phyloP scores from a whole-genome alignment of 92 coral and sea anemone species.

The Porites lobata region DNA sequence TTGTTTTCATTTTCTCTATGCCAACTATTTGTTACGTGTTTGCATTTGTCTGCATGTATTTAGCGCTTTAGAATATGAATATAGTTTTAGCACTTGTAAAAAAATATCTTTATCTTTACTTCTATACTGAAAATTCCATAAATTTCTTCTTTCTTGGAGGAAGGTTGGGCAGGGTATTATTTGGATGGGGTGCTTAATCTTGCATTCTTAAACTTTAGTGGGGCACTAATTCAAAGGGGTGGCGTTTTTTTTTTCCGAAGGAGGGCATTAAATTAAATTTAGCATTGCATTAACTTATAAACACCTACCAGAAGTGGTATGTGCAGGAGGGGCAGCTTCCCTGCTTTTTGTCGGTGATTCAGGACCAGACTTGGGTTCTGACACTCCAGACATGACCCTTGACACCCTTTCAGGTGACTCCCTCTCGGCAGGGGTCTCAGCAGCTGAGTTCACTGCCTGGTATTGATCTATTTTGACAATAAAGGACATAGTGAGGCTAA shows the following conservation, averaged over 20 bases:
- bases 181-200: too few relatives aligned
- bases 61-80: too few relatives aligned
- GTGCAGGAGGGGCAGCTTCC: conserved; percentile 18
- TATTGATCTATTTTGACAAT: conserved; percentile 41
- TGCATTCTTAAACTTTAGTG: too few relatives aligned
- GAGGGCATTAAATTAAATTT: not conserved
- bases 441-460: conserved; percentile 44
- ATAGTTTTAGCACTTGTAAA: too few relatives aligned
- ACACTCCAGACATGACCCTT: conserved; percentile 54
- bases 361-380: conserved; percentile 50
- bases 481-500: not conserved
- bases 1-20: too few relatives aligned
- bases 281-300: not conserved
- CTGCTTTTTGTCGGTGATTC: conserved; percentile 52
- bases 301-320: conserved; percentile 28
- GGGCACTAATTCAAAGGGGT: too few relatives aligned
- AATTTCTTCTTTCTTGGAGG: too few relatives aligned
- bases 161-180: too few relatives aligned
- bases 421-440: conserved; percentile 57
- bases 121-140: too few relatives aligned
- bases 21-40: too few relatives aligned
- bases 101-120: too few relatives aligned
- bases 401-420: conserved; percentile 66
- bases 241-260: not conserved
- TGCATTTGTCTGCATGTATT: too few relatives aligned